These are phyloP conservation scores for Corydoras sp. DNA, from an alignment of 2,113 vertebrate genomes.

Conservation along the genomic window DNA sequence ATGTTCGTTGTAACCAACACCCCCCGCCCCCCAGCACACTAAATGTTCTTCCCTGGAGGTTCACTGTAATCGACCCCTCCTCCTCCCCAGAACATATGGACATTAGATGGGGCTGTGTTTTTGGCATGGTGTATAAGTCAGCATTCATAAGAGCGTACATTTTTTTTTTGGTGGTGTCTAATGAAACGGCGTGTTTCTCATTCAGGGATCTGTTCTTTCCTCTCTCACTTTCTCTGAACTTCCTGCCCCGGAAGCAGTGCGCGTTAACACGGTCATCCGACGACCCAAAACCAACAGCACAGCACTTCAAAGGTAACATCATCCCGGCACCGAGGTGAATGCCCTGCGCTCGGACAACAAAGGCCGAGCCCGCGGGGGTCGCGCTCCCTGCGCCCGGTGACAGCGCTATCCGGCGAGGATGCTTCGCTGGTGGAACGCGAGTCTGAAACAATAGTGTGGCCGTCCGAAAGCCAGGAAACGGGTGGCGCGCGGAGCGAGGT, in stretches of 20 bases:
- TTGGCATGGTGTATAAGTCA: too few species aligned
- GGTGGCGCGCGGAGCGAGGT: conserved; percentile 24
- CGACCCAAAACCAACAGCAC: background rate
- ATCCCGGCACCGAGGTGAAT: background rate
- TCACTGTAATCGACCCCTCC: too few species aligned
- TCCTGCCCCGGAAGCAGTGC: background rate
- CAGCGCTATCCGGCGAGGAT: conserved; percentile 48
- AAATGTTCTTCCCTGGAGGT: too few species aligned
- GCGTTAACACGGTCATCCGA: background rate
- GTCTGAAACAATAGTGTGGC: conserved; percentile 49
- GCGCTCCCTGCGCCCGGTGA: conserved; percentile 43
- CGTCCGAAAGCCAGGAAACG: conserved; percentile 20
- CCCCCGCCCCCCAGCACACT: too few species aligned
- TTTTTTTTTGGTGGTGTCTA: too few species aligned
- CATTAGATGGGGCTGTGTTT: too few species aligned
- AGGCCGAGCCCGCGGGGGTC: conserved; percentile 45
- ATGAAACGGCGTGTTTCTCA: too few species aligned
- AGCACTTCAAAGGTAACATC: conserved; percentile 14
- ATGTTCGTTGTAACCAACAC: too few species aligned
- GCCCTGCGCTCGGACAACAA: conserved; percentile 49
- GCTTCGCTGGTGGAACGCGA: conserved; percentile 37
- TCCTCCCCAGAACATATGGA: too few species aligned
- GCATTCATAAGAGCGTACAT: too few species aligned
- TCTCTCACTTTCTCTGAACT: background rate
- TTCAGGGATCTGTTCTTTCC: background rate